A percentile compares a stretch with the other conserved stretches of the same genome.
These are phyloP conservation scores for Chondrosia reniformis DNA, from an alignment of 37 sponge, comb jelly and placozoan species.

Conservation along the genomic window DNA sequence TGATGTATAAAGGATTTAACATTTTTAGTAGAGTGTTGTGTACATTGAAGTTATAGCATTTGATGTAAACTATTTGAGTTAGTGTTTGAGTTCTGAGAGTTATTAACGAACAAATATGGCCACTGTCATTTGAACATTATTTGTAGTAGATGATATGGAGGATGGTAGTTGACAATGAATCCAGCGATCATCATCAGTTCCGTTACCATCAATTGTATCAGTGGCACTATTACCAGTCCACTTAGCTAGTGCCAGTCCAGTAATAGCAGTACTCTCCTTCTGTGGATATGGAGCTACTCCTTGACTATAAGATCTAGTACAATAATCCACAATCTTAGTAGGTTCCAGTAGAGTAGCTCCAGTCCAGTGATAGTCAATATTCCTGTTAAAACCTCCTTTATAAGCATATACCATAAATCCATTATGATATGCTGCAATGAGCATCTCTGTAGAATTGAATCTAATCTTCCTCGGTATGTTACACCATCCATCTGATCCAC, in stretches of 20 bases:
- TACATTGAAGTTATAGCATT: too few relatives aligned
- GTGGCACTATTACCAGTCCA: background rate
- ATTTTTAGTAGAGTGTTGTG: too few relatives aligned
- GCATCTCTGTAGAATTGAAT: constrained; percentile 14
- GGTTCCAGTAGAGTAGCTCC: constrained; percentile 9
- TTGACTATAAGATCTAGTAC: background rate
- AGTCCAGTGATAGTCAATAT: constrained; percentile 26
- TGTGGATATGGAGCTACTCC: constrained; percentile 1
- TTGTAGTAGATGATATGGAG: background rate
- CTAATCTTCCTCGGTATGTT: constrained; percentile 20
- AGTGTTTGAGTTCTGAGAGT: too few relatives aligned
- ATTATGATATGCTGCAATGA: constrained; percentile 35
- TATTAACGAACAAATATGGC: constrained; percentile 32
- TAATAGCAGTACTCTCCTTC: background rate
- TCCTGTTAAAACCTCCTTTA: constrained; percentile 23
- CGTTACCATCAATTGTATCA: background rate
- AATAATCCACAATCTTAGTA: constrained; percentile 6
- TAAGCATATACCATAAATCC: constrained; percentile 23
- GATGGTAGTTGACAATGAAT: constrained; percentile 9
- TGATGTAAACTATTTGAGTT: too few relatives aligned
- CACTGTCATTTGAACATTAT: constrained; percentile 23
- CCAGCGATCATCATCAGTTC: constrained; percentile 18
- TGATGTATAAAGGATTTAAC: too few relatives aligned
- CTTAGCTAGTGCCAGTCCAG: constrained; percentile 24
- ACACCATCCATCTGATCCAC: constrained; percentile 11